Evolutionary conservation across 2,888 invertebrate species (phyloP).

Genomic region (Leptopilina myrica): DNA sequence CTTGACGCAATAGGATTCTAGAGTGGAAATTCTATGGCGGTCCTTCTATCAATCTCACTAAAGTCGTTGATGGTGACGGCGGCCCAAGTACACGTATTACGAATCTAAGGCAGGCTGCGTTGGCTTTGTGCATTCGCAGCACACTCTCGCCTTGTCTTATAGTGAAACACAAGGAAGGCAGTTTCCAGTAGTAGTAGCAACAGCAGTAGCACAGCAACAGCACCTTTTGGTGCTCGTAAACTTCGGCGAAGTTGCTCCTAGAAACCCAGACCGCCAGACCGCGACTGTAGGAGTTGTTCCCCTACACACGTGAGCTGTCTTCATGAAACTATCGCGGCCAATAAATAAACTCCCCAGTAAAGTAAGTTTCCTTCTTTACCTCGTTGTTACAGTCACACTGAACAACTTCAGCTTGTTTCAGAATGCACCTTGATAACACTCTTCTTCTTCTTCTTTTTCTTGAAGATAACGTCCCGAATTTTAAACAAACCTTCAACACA

Average conservation of each 20-base stretch:
- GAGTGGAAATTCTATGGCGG: neutral
- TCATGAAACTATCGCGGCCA: constrained; percentile 40
- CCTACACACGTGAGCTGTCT: constrained; percentile 32
- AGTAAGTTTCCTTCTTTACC: constrained; percentile 41
- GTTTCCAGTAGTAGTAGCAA: constrained; percentile 22
- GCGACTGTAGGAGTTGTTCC: constrained; percentile 3
- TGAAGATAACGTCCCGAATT: constrained; percentile 15
- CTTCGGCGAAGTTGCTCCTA: constrained; percentile 44
- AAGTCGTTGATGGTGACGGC: constrained; percentile 11
- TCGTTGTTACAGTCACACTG: constrained; percentile 4
- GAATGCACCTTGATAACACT: constrained; percentile 29
- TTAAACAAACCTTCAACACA: neutral
- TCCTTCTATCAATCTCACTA: constrained; percentile 36
- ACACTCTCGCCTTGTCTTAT: constrained; percentile 29
- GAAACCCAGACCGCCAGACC: constrained; percentile 35
- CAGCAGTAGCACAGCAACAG: constrained; percentile 5
- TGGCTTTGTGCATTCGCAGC: constrained; percentile 39
- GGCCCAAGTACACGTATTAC: constrained; percentile 7
- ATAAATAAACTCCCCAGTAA: constrained; percentile 35
- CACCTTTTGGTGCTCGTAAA: constrained; percentile 47
- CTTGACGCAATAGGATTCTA: neutral
- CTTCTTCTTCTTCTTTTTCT: neutral
- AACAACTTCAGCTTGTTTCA: constrained; percentile 23
- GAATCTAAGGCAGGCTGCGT: constrained; percentile 10
- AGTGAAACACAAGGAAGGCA: constrained; percentile 35